Percentiles rank a stretch among this genome's conserved stretches.
phyloP scores from a whole-genome alignment of 2,888 invertebrate species.

The Apantesis nais region DNA sequence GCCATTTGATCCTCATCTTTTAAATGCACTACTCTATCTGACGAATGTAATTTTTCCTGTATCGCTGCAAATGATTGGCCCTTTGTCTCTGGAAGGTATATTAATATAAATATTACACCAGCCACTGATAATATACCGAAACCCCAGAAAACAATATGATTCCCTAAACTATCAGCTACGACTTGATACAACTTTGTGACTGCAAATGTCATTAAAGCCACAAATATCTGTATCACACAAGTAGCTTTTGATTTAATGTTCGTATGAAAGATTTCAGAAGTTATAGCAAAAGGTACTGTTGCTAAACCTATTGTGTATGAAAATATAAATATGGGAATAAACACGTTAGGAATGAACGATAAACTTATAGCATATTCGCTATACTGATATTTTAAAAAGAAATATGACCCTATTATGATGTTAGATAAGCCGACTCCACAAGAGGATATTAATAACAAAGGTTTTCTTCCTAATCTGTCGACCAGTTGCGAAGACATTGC shows the following conservation, averaged over 20 bases:
- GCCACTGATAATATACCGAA: conserved; percentile 80
- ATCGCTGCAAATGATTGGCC: conserved; percentile 87
- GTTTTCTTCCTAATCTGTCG: conserved; percentile 87
- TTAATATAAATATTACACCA: conserved; percentile 82
- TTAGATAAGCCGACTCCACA: conserved; percentile 83
- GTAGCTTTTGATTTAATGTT: conserved; percentile 88
- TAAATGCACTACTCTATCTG: conserved; percentile 70
- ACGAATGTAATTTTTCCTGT: conserved; percentile 77
- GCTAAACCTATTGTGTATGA: conserved; percentile 87
- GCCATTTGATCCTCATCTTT: conserved; percentile 68
- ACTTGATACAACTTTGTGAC: conserved; percentile 86
- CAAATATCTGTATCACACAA: conserved; percentile 87
- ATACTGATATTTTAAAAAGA: conserved; percentile 80
- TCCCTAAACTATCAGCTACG: conserved; percentile 80
- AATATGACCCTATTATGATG: conserved; percentile 83
- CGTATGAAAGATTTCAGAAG: conserved; percentile 88
- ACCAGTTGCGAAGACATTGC: conserved; percentile 85
- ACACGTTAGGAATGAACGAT: conserved; percentile 85
- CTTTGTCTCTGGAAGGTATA: conserved; percentile 86
- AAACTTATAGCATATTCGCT: conserved; percentile 76
- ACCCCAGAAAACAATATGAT: conserved; percentile 84
- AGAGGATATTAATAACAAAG: conserved; percentile 86
- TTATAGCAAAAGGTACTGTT: conserved; percentile 87
- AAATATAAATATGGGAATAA: conserved; percentile 87
- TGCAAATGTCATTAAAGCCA: conserved; percentile 85